Base-by-base conservation (phyloP, 2,888 invertebrate genomes). In the Tanypteryx hageni region DNA sequence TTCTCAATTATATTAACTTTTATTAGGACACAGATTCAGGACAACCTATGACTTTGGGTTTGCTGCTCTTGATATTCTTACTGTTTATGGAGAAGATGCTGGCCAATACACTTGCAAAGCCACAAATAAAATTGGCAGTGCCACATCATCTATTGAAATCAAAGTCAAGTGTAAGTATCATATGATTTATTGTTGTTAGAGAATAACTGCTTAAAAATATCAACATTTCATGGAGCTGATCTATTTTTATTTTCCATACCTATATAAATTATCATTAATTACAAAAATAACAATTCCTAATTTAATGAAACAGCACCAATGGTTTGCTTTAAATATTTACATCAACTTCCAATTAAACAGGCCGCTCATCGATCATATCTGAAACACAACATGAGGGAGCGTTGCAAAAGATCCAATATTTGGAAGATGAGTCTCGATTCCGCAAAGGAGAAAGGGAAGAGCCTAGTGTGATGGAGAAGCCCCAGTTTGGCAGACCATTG, bases 11-110 rank as follows among this genome's bases (percentile, higher is more conserved):
- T 44, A 44, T 58, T 59, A 31, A 5, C 44, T 91, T 31, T 92
- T 92, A 93, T 61, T 93, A 95, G 96, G 96, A n/a, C 99, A 99
- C 94, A 97, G 99, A 93, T 98, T 98, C 96, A 97, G 98, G 94
- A 99, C 99, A 89, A 97, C 98, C 89, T 98, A 98, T 94, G 99
- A 99, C 95, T 99, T 99, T 95, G 99, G 99, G 85, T 99, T 99
- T 95, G 99, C 99, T 92, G 98, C 99, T 92, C 96, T 99, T 93
- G 99, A 99, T 95, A 98, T 99, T 93, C 96, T 99, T 58, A 98
- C 98, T 82, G 99, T 99, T 1, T 98, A 99, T 94, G 97, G 98
- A 27, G 99, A 99, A 95, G 99, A 99, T 95, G 97, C 98, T 93
- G 99, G 99, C 92, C 98, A 98, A 95, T 98, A 98, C 94, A 98